A percentile compares a stretch with the other conserved stretches of the same genome.
These are phyloP conservation scores for Prionailurus bengalensis DNA, from an alignment of 2,113 vertebrate species.

Conservation along the genomic window DNA sequence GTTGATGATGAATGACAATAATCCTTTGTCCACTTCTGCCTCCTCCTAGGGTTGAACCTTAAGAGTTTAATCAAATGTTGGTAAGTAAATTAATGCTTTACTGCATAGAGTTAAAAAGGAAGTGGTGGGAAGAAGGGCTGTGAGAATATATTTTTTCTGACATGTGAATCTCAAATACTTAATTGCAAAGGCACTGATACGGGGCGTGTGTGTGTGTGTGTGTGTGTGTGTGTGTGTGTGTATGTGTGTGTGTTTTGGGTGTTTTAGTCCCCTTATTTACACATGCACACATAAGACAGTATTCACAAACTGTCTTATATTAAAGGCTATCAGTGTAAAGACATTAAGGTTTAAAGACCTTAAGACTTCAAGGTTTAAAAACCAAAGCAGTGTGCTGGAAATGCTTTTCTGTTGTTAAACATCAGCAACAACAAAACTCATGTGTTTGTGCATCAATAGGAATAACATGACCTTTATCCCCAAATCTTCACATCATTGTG, in stretches of 20 bases:
- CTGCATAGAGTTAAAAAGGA: conserved; percentile 49
- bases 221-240: not conserved
- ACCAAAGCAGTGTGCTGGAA: not conserved
- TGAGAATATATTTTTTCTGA: conserved; percentile 57
- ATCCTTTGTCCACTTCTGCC: conserved; percentile 75
- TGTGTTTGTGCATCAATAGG: not conserved
- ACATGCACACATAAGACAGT: not conserved
- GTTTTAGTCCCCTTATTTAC: conserved; percentile 34
- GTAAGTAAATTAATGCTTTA: conserved; percentile 73
- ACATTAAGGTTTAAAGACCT: not conserved
- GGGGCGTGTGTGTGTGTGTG: not conserved
- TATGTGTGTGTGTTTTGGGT: not conserved
- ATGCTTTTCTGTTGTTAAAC: conserved; percentile 2
- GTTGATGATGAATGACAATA: conserved; percentile 83
- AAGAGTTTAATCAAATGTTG: conserved; percentile 72
- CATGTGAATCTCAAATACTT: conserved; percentile 15
- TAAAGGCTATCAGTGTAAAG: not conserved
- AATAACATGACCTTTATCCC: conserved; percentile 33
- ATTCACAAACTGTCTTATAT: conserved; percentile 17
- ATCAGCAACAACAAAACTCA: not conserved
- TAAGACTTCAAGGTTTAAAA: conserved; percentile 1
- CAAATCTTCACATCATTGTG: not conserved
- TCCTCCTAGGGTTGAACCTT: conserved; percentile 76
- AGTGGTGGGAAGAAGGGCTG: conserved; percentile 49
- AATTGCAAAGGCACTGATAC: conserved; percentile 43